These are phyloP conservation scores for Drosophila eugracilis DNA, from an alignment of 1,140 invertebrate genomes.

Conservation along the genomic window DNA sequence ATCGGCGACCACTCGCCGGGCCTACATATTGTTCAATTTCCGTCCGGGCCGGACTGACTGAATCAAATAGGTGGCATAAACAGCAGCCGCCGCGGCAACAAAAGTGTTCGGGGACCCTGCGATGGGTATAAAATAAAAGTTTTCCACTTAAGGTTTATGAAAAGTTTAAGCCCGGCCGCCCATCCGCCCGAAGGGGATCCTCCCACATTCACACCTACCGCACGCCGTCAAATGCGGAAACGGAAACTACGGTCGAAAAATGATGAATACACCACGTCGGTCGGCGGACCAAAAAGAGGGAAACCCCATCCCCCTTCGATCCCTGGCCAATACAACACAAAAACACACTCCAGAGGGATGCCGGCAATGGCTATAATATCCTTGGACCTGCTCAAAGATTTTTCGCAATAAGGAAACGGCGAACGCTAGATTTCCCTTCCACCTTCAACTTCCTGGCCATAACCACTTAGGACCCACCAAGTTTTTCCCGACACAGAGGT, in stretches of 20 bases:
- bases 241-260: slow-evolving; percentile 68
- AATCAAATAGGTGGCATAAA: slow-evolving; percentile 75
- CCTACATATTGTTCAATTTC: slow-evolving; percentile 72
- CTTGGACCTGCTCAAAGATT: slow-evolving; percentile 54
- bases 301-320: neutral
- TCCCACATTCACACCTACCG: slow-evolving; percentile 59
- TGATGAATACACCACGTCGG: slow-evolving; percentile 68
- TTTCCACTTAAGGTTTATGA: slow-evolving; percentile 83
- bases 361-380: slow-evolving; percentile 60
- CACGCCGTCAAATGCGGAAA: slow-evolving; percentile 37
- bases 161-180: slow-evolving; percentile 65
- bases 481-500: slow-evolving; percentile 32
- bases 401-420: slow-evolving; percentile 58
- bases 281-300: neutral
- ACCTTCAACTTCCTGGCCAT: slow-evolving; percentile 24
- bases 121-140: slow-evolving; percentile 77
- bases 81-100: slow-evolving; percentile 37
- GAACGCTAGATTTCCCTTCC: neutral
- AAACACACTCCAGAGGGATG: slow-evolving; percentile 53
- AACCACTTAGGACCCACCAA: slow-evolving; percentile 58
- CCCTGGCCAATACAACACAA: slow-evolving; percentile 32
- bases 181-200: neutral
- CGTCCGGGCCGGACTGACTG: slow-evolving; percentile 31
- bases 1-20: slow-evolving; percentile 27
- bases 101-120: slow-evolving; percentile 27